A percentile compares a stretch with the other conserved stretches of the same genome.
Conservation (phyloP, 2,888 invertebrate species). For the Drosophila incognita region DNA sequence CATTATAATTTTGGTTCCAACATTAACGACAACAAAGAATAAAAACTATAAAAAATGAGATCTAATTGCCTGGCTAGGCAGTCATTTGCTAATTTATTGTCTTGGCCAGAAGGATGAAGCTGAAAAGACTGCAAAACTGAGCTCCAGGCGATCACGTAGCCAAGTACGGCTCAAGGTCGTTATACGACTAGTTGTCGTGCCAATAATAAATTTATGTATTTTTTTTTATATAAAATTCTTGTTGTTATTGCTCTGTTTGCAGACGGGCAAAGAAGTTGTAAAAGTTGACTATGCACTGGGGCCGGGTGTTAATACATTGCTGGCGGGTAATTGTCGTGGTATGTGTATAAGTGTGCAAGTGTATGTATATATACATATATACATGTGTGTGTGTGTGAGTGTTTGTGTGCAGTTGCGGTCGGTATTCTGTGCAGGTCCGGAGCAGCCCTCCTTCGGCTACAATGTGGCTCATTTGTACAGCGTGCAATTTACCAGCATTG, state of each 20-base stretch:
- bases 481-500: constrained; percentile 56
- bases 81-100: constrained; percentile 76
- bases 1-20: constrained; percentile 30
- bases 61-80: constrained; percentile 58
- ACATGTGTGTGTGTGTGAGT: constrained; percentile 5
- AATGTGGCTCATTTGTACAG: constrained; percentile 76
- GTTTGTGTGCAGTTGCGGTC: constrained; percentile 8
- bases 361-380: background rate
- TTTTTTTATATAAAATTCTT: constrained; percentile 22
- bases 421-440: constrained; percentile 5
- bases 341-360: constrained; percentile 49
- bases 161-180: constrained; percentile 63
- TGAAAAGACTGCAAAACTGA: constrained; percentile 13
- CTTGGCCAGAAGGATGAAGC: constrained; percentile 49
- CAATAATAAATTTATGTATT: constrained; percentile 76
- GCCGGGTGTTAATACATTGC: constrained; percentile 76
- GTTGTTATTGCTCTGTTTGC: constrained; percentile 36
- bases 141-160: constrained; percentile 34
- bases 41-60: constrained; percentile 59
- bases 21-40: background rate
- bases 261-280: constrained; percentile 66
- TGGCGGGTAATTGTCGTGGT: constrained; percentile 73
- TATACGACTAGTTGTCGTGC: constrained; percentile 35
- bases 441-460: constrained; percentile 40
- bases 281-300: constrained; percentile 34